Evolutionary conservation across 2,888 invertebrate species (phyloP), one percentile per base, ranked within the genome.

Genomic region (Cryptocephalus moraei): DNA sequence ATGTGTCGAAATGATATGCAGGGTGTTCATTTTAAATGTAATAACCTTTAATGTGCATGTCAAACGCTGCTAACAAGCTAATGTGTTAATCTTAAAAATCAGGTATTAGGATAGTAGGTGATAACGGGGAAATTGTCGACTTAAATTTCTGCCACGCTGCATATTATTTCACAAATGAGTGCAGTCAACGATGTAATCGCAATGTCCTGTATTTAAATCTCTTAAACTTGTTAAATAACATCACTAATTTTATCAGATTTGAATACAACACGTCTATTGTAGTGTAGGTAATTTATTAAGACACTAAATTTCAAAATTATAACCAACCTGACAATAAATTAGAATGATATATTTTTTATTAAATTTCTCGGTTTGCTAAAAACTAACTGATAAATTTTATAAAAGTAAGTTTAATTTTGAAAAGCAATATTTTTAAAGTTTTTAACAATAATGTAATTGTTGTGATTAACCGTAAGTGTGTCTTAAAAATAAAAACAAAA

Each of bases 91-190:
- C 22, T 22, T 22, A 22, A 22, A 22, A 22, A 22, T 22, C 56
- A 53, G 57, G 54, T 57, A 51, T 57, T 53, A 53, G 56, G 57
- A 57, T 56, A 57, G 53, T 53, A 41, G 49, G 22, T 45, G 41
- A 12, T 4, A 12, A 22, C 31, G 33, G 39, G 39, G 39, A 42
- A 45, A 49, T 41, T 41, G 40, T 22, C 22, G 22, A 22, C 22
- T 22, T 22, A 22, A 22, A 2, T 22, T 22, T 22, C 22, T 22
- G 22, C n/a, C 47, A 41, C 47, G 48, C 50, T 50, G 50, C 44
- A 45, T 45, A 41, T 45, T 48, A 9, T 44, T 47, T 41, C 32
- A 22, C 22, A 22, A 22, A 22, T 22, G 22, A 22, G 3, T 22
- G 22, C 22, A 22, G 22, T 22, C 22, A 22, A 22, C 22, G 6